A percentile compares a stretch with the other conserved stretches of the same genome.
Conservation (phyloP, 2,113 vertebrate species). For the Actenoides hombroni region DNA sequence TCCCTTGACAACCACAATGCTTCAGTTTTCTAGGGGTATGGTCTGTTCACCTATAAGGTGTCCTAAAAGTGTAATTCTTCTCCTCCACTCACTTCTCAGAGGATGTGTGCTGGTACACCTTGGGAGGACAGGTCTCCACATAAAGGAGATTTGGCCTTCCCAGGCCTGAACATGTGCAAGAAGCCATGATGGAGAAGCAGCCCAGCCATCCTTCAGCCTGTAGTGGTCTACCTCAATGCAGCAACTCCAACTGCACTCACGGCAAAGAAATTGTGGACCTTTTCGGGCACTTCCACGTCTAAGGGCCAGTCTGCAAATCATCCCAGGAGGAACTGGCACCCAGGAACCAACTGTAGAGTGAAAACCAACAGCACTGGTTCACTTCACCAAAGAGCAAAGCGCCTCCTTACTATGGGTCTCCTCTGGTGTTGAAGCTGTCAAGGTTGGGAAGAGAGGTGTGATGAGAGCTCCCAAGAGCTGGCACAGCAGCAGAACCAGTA, state of each 20-base stretch:
- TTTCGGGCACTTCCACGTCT: not conserved
- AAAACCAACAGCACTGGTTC: not conserved
- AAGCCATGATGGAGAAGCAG: not conserved
- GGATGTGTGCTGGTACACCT: not conserved
- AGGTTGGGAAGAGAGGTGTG: not conserved
- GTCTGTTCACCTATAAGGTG: fast-evolving
- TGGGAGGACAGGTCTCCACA: not conserved
- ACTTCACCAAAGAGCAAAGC: not conserved
- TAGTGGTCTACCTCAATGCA: not conserved
- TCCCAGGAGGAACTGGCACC: not conserved
- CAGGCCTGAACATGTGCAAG: not conserved
- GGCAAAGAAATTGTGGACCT: not conserved
- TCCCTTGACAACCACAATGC: not conserved
- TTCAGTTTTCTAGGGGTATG: fast-evolving
- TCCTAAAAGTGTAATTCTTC: not conserved
- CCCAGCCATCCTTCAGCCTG: not conserved
- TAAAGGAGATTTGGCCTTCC: not conserved
- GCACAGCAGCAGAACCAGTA: not conserved
- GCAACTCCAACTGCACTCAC: not conserved
- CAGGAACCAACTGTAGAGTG: not conserved
- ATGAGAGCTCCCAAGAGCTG: not conserved
- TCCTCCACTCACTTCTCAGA: not conserved
- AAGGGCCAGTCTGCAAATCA: not conserved
- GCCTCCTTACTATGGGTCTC: not conserved
- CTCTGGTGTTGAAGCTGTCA: not conserved